These are phyloP conservation scores for Cotesia congregata DNA, from an alignment of 2,888 invertebrate species.

Conservation along the genomic window DNA sequence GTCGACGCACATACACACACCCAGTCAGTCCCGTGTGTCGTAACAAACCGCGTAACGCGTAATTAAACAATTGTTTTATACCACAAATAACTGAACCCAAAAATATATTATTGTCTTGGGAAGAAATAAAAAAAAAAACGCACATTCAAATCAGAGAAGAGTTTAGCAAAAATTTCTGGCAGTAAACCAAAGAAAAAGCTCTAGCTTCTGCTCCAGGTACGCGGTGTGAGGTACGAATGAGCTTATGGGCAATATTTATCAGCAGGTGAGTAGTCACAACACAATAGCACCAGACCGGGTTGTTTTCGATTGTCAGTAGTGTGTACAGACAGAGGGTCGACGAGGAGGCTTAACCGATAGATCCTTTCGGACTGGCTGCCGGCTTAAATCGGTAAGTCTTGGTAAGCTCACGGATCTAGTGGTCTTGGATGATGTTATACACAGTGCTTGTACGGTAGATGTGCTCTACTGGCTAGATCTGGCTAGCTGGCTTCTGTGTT, in stretches of 20 bases:
- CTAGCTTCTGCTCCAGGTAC: too few relatives aligned
- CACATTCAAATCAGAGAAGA: too few relatives aligned
- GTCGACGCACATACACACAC: constrained; percentile 11
- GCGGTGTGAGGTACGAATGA: neutral
- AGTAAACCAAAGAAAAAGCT: neutral
- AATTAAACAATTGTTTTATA: neutral
- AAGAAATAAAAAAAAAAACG: too few relatives aligned
- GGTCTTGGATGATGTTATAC: constrained; percentile 62
- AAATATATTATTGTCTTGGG: too few relatives aligned
- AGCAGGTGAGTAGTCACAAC: constrained; percentile 46
- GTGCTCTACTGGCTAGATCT: constrained; percentile 34
- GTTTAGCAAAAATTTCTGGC: neutral
- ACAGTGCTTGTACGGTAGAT: constrained; percentile 42
- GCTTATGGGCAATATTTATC: neutral
- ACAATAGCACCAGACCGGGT: constrained; percentile 54
- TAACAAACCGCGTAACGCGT: neutral
- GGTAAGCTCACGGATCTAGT: constrained; percentile 68
- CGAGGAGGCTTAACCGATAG: constrained; percentile 63
- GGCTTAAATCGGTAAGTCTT: constrained; percentile 69
- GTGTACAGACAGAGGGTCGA: constrained; percentile 54
- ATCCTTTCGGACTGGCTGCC: constrained; percentile 68
- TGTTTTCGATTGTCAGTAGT: constrained; percentile 50
- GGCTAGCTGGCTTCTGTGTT: constrained; percentile 31
- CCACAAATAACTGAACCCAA: too few relatives aligned
- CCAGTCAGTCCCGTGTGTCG: neutral